These are phyloP conservation scores for Antrozous pallidus DNA, from an alignment of 2,797 vertebrate species.

Conservation along the genomic window DNA sequence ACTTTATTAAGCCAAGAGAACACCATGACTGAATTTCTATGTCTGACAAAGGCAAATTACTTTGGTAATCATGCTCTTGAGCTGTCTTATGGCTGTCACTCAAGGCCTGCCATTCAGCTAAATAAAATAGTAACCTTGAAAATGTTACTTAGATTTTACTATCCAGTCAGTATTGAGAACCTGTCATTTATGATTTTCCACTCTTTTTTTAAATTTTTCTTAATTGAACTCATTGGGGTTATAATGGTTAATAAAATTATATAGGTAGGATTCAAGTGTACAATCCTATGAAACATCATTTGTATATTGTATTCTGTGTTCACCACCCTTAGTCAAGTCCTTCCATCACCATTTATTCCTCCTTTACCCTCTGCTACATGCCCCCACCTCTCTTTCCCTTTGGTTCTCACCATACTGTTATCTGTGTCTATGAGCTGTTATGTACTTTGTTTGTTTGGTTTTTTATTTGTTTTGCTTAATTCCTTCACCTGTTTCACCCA, in stretches of 20 bases:
- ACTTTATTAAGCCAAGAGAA: conserved; percentile 83
- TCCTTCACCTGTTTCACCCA: background rate
- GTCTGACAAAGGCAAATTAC: conserved; percentile 83
- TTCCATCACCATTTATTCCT: background rate
- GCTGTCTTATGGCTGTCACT: conserved; percentile 76
- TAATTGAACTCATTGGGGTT: background rate
- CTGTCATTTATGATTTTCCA: conserved; percentile 80
- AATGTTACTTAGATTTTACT: conserved; percentile 82
- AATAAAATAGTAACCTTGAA: conserved; percentile 80
- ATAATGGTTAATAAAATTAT: background rate
- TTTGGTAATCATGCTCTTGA: conserved; percentile 80
- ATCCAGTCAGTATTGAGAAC: conserved; percentile 77
- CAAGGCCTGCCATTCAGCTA: conserved; percentile 80
- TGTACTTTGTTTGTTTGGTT: no score
- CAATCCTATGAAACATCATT: background rate
- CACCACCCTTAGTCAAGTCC: background rate
- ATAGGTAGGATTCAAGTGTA: background rate
- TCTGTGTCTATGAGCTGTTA: background rate
- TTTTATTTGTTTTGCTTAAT: no score
- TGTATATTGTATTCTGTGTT: background rate
- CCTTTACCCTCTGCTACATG: background rate
- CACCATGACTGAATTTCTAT: conserved; percentile 77
- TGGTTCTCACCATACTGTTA: background rate
- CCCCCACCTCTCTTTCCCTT: background rate
- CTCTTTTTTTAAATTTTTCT: conserved; percentile 46